phyloP scores from a whole-genome alignment of 2,888 invertebrate species.

The Neuroscelio doddi region DNA sequence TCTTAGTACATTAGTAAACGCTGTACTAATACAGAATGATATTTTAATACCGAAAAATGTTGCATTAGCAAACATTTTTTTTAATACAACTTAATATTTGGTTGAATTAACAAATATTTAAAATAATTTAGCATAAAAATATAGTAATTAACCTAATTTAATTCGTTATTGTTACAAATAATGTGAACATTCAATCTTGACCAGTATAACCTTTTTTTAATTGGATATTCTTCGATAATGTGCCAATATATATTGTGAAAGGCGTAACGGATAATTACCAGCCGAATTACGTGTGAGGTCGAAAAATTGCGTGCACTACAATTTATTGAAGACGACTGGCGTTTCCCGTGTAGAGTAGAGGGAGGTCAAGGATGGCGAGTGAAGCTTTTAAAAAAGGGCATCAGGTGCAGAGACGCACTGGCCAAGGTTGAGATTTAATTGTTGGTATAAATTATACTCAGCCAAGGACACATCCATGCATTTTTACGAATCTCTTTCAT shows the following conservation, averaged over 20 bases:
- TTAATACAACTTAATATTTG: no score
- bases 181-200: no score
- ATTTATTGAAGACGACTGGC: conserved; percentile 23
- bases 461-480: conserved; percentile 32
- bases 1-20: no score
- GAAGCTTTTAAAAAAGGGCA: no score
- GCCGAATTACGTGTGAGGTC: conserved; percentile 1
- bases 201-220: neutral
- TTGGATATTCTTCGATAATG: neutral
- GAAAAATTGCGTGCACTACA: conserved; percentile 10
- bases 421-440: conserved; percentile 47
- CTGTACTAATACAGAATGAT: no score
- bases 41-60: no score
- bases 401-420: conserved; percentile 28
- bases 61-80: no score
- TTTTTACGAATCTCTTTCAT: conserved; percentile 32
- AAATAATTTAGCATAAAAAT: no score
- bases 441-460: conserved; percentile 40
- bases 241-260: no score
- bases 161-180: no score
- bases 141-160: no score
- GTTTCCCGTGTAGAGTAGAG: conserved; percentile 28
- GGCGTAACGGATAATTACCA: conserved; percentile 2
- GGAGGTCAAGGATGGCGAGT: conserved; percentile 1
- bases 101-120: no score